phyloP scores from a whole-genome alignment of 2,888 invertebrate genomes.

The Chydorus sphaericus region DNA sequence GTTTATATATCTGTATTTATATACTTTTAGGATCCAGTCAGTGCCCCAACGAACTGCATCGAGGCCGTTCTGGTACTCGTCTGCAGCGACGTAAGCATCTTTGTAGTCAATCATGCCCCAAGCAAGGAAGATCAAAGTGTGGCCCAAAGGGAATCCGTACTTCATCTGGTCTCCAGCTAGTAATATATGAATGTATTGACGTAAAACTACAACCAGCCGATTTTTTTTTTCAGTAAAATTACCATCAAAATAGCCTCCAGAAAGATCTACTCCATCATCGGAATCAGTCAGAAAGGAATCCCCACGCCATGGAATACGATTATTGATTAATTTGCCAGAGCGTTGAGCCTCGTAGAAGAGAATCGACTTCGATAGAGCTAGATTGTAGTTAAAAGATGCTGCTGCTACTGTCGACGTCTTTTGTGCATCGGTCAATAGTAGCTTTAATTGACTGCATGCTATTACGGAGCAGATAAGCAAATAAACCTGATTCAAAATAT shows the following conservation, averaged over 20 bases:
- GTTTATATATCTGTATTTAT: no score
- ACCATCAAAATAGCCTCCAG: constrained; percentile 14
- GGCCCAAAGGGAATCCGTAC: constrained; percentile 41
- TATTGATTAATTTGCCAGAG: constrained; percentile 29
- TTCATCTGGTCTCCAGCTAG: constrained; percentile 42
- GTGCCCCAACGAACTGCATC: constrained; percentile 40
- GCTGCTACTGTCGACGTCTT: no score
- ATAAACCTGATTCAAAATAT: no score
- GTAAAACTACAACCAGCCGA: no score
- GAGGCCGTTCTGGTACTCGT: constrained; percentile 32
- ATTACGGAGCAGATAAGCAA: no score
- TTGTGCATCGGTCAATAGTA: no score
- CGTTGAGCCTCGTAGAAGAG: constrained; percentile 42
- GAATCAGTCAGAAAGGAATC: constrained; percentile 15
- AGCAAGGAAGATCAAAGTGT: constrained; percentile 37
- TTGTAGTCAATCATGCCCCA: constrained; percentile 36
- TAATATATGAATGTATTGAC: background rate
- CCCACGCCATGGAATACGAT: constrained; percentile 15
- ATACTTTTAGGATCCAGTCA: constrained; percentile 42
- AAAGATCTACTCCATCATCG: constrained; percentile 7
- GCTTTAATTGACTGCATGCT: no score
- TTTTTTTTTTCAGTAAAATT: no score
- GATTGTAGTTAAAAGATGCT: constrained; percentile 35
- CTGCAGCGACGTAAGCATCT: constrained; percentile 34
- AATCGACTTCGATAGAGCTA: constrained; percentile 35